Base-by-base conservation (phyloP, 2,888 invertebrate genomes). In the Idaea biselata region DNA sequence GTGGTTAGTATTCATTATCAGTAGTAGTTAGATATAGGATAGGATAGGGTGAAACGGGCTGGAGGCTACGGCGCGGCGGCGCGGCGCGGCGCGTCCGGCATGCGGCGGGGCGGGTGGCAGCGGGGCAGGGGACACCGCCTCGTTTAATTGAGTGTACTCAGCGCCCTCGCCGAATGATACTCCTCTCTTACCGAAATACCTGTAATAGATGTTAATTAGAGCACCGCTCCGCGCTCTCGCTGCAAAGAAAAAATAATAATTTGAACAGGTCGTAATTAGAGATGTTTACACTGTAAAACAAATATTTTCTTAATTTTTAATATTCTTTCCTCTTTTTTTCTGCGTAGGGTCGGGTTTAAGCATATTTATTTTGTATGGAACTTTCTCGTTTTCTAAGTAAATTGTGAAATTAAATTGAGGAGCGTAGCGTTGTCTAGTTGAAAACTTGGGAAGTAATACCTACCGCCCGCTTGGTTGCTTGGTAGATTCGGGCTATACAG, bases 141-240 rank as follows among this genome's bases (percentile, higher is more conserved):
- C 84, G 82, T 86, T 88, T 90, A 91, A 91, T 91, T 91, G 89
- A 91, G 91, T 91, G 89, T 89, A 90, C 88, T 90, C 89, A 89
- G 87, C 84, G 79, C 89, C 88, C 89, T 88, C 82, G 84, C 88
- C 84, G 84, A 89, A 89, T 89, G 88, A 88, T 88, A 89, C 88
- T 88, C 86, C 88, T 85, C 87, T 84, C 86, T 86, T 87, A 84
- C 87, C 80, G 81, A 88, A 89, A 89, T 91, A 89, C 89, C 89
- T 89, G 88, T 88, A 91, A 90, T 91, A 90, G 90, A 91, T 88
- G 91, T 89, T 91, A 91, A 92, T 92, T 91, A 91, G 86, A 86
- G 81, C 82, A 78, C 83, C 86, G 82, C 84, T 79, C 83, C 78
- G 83, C 80, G 78, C 84, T 78, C 79, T 79, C 83, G 78, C 78